Conservation (phyloP, 2,888 invertebrate species). For the Heliconius erato region DNA sequence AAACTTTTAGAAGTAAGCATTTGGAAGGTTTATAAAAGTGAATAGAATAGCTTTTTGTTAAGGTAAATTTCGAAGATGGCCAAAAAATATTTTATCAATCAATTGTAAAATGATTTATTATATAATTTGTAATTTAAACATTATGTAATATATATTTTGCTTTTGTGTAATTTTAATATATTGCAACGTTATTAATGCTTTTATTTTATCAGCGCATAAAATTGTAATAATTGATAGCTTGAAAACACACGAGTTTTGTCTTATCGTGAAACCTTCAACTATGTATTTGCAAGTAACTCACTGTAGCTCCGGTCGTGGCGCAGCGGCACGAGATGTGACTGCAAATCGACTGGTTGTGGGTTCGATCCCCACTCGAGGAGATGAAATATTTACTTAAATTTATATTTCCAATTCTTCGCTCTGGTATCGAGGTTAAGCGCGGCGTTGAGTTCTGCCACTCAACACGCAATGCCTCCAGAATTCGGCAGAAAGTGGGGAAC, state of each 20-base stretch:
- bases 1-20: conserved; percentile 20
- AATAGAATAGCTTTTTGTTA: background rate
- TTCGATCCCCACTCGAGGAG: no score
- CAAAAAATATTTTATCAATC: background rate
- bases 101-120: background rate
- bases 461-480: no score
- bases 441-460: no score
- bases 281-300: background rate
- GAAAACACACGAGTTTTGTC: background rate
- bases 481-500: no score
- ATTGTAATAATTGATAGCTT: no score
- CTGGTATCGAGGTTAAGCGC: no score
- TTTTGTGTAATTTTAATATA: background rate
- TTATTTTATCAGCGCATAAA: background rate
- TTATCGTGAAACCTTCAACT: background rate
- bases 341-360: no score
- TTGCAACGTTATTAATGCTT: background rate
- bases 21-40: background rate
- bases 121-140: background rate
- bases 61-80: background rate
- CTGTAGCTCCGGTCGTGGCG: no score
- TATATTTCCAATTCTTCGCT: no score
- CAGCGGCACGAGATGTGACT: no score
- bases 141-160: background rate
- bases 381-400: no score